Percentiles rank a stretch among this genome's conserved stretches.
phyloP scores from a whole-genome alignment of 2,113 vertebrate species.

The Myotis davidii region DNA sequence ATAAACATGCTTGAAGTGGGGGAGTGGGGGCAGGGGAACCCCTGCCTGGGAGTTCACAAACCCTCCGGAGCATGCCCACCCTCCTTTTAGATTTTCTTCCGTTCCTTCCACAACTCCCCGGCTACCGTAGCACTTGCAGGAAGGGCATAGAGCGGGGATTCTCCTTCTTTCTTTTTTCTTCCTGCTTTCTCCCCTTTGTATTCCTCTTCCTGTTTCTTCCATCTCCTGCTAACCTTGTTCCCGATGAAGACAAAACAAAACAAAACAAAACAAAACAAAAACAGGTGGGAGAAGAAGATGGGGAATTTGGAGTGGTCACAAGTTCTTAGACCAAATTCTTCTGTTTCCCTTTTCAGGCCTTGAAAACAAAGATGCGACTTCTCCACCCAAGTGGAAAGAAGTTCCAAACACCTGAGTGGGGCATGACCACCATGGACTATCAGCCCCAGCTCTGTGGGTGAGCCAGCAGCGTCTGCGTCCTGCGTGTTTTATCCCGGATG shows the following conservation, averaged over 20 bases:
- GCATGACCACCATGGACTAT: background rate
- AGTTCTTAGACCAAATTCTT: background rate
- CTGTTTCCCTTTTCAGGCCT: conserved; percentile 19
- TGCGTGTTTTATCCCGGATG: background rate
- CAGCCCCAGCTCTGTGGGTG: background rate
- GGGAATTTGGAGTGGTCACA: background rate
- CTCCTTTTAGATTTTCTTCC: background rate
- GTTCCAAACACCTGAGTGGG: background rate
- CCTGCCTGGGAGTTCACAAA: background rate
- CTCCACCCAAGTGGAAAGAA: background rate
- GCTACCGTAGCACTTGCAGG: background rate
- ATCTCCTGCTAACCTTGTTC: background rate
- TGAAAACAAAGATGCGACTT: background rate
- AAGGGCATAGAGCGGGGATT: background rate
- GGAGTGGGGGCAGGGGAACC: accelerated
- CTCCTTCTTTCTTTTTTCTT: background rate
- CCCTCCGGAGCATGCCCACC: background rate
- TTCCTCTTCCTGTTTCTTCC: background rate
- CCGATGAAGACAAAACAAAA: background rate
- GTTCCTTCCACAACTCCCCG: background rate
- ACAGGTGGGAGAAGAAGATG: background rate
- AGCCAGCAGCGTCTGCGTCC: background rate
- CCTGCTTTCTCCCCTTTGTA: background rate
- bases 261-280: background rate
- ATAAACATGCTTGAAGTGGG: background rate